Conservation (phyloP, 1,140 invertebrate species). For the Chymomyza costata region DNA sequence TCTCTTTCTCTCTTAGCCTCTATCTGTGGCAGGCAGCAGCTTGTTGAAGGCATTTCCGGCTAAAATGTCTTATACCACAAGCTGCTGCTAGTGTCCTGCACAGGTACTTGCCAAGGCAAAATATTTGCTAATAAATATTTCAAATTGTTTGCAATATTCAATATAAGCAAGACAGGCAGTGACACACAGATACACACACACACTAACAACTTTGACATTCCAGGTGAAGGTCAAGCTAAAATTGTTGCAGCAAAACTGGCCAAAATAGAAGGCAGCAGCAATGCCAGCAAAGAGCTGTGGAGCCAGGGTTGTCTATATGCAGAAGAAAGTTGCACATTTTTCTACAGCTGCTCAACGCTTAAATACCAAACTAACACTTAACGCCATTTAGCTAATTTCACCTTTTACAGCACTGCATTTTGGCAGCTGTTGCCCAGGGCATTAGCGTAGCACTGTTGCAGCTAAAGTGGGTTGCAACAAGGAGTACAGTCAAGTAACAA, state of each 20-base stretch:
- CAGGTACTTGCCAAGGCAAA: constrained; percentile 36
- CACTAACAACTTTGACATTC: constrained; percentile 30
- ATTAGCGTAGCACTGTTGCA: no score
- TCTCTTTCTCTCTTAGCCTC: no score
- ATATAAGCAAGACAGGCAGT: neutral
- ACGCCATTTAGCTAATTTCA: constrained; percentile 51
- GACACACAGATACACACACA: no score
- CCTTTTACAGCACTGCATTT: neutral
- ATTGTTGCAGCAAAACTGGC: constrained; percentile 9
- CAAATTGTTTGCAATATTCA: constrained; percentile 42
- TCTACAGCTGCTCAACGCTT: constrained; percentile 31
- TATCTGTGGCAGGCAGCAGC: no score
- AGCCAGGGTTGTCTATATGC: constrained; percentile 27
- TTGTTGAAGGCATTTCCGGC: no score
- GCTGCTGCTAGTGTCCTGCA: no score
- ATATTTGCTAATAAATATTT: constrained; percentile 67
- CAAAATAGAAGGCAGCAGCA: neutral
- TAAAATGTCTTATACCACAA: neutral
- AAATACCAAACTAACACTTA: constrained; percentile 44
- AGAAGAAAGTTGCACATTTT: constrained; percentile 45
- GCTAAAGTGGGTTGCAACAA: constrained; percentile 7
- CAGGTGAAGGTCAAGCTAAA: constrained; percentile 64
- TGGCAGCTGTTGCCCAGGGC: constrained; percentile 9
- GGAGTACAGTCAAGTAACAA: constrained; percentile 24
- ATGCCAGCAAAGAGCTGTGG: constrained; percentile 20